Base-by-base conservation (phyloP, 2,113 vertebrate genomes). In the Bubo bubo region DNA sequence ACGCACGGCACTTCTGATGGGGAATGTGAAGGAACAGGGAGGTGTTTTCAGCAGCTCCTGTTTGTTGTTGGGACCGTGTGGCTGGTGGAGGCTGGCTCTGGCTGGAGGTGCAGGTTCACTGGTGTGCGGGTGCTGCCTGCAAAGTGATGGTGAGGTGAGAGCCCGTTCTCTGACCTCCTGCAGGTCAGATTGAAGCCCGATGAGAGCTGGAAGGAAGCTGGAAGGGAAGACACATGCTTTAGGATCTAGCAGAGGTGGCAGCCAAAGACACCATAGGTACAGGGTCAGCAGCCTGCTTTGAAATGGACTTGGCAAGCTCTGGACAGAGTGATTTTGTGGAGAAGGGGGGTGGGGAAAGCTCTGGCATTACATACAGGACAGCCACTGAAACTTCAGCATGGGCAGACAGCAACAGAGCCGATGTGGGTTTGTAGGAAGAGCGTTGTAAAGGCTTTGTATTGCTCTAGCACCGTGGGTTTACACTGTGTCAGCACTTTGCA, bases 221-320 rank as follows among this genome's bases (percentile, higher is more conserved):
- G 45, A 47, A 47, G 45, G 45, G 6, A 64, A 45, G 19, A 37
- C 0, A 0, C 1, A 0, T 32, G 30, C 8, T 58, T 62, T 81
- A 67, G 70, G 41, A 24, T 59, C n/a, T 79, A 30, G 14, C 26
- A 72, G 56, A 82, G 62, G 32, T 86, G 75, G n/a, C 52, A 87
- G 16, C 30, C 21, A 32, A 28, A 53, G 43, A 34, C 34, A 56
- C 23, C 9, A 2, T 16, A 27, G 49, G 32, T n/a, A 12, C 32
- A 79, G 56, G 9, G 10, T 66, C 8, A 39, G 74, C 35, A 58
- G 16, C 26, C 47, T 88, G 32, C 58, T 96, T 79, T 90, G 76
- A 55, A 74, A 23, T n/a, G 70, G 50, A 14, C 17, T 66, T 74
- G 32, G 34, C 53, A 79, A 56, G 41, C 52, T 85, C 39, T 81